Evolutionary conservation across 2,113 vertebrate genomes (phyloP), one percentile per base, ranked within the genome.

Genomic region (Scophthalmus maximus): DNA sequence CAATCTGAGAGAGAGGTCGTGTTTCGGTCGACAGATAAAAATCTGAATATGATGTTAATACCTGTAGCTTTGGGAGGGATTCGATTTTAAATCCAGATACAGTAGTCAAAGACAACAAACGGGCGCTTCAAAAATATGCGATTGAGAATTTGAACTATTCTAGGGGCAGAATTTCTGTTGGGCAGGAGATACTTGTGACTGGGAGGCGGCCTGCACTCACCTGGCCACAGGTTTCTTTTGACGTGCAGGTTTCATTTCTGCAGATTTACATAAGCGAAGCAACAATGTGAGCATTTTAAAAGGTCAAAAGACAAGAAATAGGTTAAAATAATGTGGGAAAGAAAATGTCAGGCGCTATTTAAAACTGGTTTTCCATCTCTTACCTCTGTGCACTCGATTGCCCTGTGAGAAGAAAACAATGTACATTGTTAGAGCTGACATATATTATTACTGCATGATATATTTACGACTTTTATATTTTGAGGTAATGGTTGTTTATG

Each of bases 141-240:
- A 11, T 4, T 22, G 6, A 11, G 1, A 11, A 8, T n/a, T 26
- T 30, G 20, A 15, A 6, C 23, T 23, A n/a, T n/a, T n/a, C n/a
- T n/a, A n/a, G n/a, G n/a, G n/a, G n/a, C n/a, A n/a, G n/a, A n/a
- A n/a, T n/a, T n/a, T n/a, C n/a, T n/a, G n/a, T n/a, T n/a, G n/a
- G n/a, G n/a, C n/a, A n/a, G n/a, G n/a, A n/a, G n/a, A n/a, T n/a
- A n/a, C n/a, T n/a, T n/a, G n/a, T n/a, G n/a, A n/a, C n/a, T n/a
- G n/a, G n/a, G n/a, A n/a, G n/a, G n/a, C n/a, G n/a, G n/a, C n/a
- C 6, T 20, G 55, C 22, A 71, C 87, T 91, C 76, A 91, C 91
- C 73, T 29, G 64, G 5, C 0, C 17, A 17, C 85, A 89, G 5
- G 26, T 50, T 51, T 56, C 55, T 53, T 0, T 11, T 10, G 81